phyloP scores from a whole-genome alignment of 2,113 vertebrate species.

The Chaetops frenatus region DNA sequence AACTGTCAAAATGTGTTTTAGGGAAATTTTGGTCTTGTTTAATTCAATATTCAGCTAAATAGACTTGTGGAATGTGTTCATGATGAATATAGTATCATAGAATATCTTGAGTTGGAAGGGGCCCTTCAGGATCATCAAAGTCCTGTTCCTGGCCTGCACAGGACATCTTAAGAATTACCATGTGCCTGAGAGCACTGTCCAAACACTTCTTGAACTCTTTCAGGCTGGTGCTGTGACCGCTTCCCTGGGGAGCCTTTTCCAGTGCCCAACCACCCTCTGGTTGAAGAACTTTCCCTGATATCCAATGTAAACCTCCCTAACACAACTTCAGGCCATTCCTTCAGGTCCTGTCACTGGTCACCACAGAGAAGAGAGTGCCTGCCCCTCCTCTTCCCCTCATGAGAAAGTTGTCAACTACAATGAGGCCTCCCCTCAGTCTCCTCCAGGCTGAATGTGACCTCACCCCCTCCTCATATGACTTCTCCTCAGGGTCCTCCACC shows the following conservation, averaged over 20 bases:
- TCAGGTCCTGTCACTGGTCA: accelerated
- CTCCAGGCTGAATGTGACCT: background rate
- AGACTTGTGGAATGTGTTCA: background rate
- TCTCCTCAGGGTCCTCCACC: background rate
- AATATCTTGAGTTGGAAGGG: background rate
- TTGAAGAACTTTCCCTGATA: background rate
- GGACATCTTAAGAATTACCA: background rate
- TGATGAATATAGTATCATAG: background rate
- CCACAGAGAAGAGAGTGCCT: background rate
- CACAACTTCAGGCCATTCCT: background rate
- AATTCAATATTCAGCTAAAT: background rate
- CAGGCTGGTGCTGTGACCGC: background rate
- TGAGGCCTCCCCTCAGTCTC: background rate
- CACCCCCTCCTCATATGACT: accelerated
- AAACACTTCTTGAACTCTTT: background rate
- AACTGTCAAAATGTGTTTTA: background rate
- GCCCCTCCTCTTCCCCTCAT: accelerated
- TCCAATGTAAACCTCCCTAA: background rate
- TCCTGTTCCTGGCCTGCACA: background rate
- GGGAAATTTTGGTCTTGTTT: background rate
- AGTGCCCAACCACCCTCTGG: background rate
- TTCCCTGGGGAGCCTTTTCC: background rate
- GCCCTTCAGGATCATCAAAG: background rate
- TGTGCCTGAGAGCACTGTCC: background rate
- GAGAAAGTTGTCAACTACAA: accelerated